Evolutionary conservation across 2,888 invertebrate genomes (phyloP).

Genomic region (Limenitis camilla): DNA sequence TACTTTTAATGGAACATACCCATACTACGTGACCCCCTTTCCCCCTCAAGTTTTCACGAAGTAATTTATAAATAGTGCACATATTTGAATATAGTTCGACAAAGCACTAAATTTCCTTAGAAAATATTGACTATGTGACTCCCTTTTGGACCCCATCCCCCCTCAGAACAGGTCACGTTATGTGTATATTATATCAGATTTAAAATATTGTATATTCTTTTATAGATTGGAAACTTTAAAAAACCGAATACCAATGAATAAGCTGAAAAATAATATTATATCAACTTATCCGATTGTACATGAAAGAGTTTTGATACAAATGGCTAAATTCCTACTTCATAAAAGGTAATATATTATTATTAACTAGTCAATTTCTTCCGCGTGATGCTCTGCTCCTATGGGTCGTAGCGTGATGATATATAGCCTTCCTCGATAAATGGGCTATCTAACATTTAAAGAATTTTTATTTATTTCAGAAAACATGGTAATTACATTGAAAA

Average conservation of each 20-base stretch:
- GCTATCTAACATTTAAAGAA: not conserved
- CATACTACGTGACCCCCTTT: too few relatives aligned
- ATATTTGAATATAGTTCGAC: too few relatives aligned
- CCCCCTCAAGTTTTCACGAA: too few relatives aligned
- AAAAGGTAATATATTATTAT: conserved; percentile 67
- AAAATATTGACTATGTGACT: too few relatives aligned
- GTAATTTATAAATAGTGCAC: too few relatives aligned
- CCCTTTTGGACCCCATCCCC: not conserved
- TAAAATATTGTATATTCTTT: conserved; percentile 11
- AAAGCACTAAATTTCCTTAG: too few relatives aligned
- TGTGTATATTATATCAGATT: not conserved
- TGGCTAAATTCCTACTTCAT: conserved; percentile 77
- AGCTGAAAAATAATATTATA: conserved; percentile 56
- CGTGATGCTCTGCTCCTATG: too few relatives aligned
- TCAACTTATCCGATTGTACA: conserved; percentile 81
- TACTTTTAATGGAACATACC: too few relatives aligned
- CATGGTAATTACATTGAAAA: conserved; percentile 69
- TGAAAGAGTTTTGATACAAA: conserved; percentile 76
- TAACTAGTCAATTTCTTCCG: too few relatives aligned
- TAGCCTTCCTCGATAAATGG: too few relatives aligned
- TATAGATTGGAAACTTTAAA: conserved; percentile 50
- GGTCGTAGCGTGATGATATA: too few relatives aligned
- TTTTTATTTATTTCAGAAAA: conserved; percentile 43
- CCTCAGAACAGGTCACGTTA: not conserved
- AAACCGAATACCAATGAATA: conserved; percentile 43